Evolutionary conservation across 2,113 vertebrate genomes (phyloP).

Genomic region (Aegithalos caudatus): DNA sequence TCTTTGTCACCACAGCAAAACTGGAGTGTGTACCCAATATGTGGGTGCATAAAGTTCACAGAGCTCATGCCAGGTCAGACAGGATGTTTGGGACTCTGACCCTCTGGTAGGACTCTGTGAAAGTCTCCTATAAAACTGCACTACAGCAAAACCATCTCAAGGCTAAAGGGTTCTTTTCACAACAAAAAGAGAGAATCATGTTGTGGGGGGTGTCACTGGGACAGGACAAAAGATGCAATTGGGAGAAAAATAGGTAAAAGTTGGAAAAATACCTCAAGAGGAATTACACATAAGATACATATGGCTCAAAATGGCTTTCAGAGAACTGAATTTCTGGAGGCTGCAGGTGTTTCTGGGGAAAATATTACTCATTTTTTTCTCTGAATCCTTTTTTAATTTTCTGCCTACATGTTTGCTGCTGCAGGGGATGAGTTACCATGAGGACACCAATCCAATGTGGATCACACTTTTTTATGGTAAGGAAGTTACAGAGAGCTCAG

Average conservation of each 20-base stretch:
- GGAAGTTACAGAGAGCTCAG: background rate
- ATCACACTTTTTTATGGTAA: background rate
- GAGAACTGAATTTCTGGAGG: background rate
- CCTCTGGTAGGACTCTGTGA: background rate
- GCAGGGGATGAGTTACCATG: background rate
- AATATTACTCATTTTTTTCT: background rate
- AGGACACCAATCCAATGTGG: background rate
- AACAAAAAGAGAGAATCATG: background rate
- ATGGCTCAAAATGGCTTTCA: background rate
- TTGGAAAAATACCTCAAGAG: background rate
- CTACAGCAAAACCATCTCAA: background rate
- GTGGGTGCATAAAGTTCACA: rapidly evolving
- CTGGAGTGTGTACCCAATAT: rapidly evolving
- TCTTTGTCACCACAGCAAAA: background rate
- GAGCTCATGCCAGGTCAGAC: rapidly evolving
- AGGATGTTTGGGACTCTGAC: background rate
- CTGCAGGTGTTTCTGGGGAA: background rate
- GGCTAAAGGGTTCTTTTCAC: background rate
- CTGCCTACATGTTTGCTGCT: background rate
- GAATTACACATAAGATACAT: background rate
- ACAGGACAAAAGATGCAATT: background rate
- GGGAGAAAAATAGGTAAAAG: background rate
- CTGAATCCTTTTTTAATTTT: background rate
- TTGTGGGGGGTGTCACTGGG: background rate
- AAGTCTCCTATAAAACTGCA: background rate